Percentiles rank a stretch among this genome's conserved stretches.
phyloP scores from a whole-genome alignment of 2,113 vertebrate species.

The Ceyx melanurus region DNA sequence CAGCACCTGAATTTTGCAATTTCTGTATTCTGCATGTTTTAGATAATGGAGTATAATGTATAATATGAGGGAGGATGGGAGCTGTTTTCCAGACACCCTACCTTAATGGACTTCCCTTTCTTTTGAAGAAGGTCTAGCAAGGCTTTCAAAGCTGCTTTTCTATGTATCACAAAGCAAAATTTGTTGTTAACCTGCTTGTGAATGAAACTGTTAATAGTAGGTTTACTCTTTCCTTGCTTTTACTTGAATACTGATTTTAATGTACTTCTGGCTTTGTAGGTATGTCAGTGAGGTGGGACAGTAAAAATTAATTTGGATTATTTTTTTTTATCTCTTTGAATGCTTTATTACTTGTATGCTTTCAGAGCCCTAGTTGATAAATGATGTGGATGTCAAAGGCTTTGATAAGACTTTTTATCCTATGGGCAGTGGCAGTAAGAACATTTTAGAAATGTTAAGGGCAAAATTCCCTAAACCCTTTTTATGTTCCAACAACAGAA shows the following conservation, averaged over 20 bases:
- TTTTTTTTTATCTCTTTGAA: neutral
- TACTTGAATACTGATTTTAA: neutral
- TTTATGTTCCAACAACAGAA: neutral
- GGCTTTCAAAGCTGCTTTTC: neutral
- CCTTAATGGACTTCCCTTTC: neutral
- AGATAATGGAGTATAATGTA: neutral
- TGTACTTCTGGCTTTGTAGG: neutral
- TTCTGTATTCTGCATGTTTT: neutral
- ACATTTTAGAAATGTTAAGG: neutral
- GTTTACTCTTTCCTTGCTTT: neutral
- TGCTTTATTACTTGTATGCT: neutral
- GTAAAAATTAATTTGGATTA: neutral
- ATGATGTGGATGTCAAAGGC: neutral
- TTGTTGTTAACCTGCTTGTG: neutral
- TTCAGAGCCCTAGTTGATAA: neutral
- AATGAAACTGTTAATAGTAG: neutral
- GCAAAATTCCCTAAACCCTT: neutral
- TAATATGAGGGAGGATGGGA: neutral
- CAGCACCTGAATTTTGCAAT: neutral
- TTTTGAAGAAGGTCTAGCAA: neutral
- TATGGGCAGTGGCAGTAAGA: neutral
- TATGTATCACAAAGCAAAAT: neutral
- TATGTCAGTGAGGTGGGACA: neutral
- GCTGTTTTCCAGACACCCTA: neutral
- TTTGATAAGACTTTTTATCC: neutral